These are phyloP conservation scores for Heliothis peltigera DNA, from an alignment of 2,888 invertebrate genomes.

Conservation along the genomic window DNA sequence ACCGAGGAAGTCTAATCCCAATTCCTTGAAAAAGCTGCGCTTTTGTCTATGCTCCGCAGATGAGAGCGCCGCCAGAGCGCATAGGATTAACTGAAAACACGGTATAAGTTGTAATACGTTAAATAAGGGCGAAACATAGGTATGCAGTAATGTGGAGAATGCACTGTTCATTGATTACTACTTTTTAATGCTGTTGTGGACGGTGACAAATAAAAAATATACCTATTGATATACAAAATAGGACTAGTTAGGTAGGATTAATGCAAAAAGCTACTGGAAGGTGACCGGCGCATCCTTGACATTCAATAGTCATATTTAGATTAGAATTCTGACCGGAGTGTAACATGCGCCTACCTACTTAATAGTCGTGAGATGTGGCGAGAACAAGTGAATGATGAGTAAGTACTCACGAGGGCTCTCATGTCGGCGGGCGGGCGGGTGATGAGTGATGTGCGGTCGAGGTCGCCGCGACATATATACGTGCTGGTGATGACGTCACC, in stretches of 20 bases:
- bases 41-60: conserved; percentile 67
- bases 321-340: conserved; percentile 3
- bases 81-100: conserved; percentile 58
- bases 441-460: conserved; percentile 48
- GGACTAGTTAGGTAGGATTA: not conserved
- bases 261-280: not conserved
- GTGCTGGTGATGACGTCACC: conserved; percentile 51
- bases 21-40: conserved; percentile 64
- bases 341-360: no score
- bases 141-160: no score
- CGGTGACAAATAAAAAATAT: not conserved
- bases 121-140: no score
- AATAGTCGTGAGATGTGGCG: conserved; percentile 4
- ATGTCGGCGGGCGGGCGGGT: conserved; percentile 59
- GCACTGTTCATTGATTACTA: no score
- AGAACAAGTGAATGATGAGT: conserved; percentile 1
- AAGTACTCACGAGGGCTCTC: conserved; percentile 74
- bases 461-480: conserved; percentile 65
- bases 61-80: conserved; percentile 63
- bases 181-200: no score
- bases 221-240: not conserved
- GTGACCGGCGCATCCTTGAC: not conserved
- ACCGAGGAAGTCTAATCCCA: conserved; percentile 35
- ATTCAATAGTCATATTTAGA: not conserved
- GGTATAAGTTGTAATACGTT: not conserved